These are phyloP conservation scores for Andrena bucephala DNA, from an alignment of 2,888 invertebrate species.

Conservation along the genomic window DNA sequence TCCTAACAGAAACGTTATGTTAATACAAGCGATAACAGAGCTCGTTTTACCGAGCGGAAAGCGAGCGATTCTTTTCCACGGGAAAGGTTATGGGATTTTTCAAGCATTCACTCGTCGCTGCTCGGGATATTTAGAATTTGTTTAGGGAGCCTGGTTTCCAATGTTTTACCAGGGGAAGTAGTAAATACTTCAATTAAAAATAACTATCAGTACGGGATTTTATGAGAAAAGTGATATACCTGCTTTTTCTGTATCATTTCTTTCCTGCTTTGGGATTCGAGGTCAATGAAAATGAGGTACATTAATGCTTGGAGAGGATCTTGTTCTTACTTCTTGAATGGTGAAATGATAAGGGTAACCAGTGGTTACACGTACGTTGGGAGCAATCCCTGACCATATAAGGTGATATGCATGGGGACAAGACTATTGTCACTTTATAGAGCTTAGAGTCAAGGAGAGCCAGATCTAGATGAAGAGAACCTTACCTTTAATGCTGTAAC, in stretches of 20 bases:
- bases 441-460: conserved; percentile 67
- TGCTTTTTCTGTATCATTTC: neutral
- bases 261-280: neutral
- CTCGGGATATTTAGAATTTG: neutral
- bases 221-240: neutral
- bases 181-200: neutral
- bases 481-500: conserved; percentile 13
- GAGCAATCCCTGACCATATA: conserved; percentile 56
- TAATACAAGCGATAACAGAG: neutral
- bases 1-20: conserved; percentile 41
- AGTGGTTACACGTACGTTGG: conserved; percentile 5
- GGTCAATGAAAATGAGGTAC: neutral
- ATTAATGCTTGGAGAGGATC: neutral
- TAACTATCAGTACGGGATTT: neutral
- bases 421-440: conserved; percentile 37
- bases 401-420: conserved; percentile 39
- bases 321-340: conserved; percentile 6
- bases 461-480: conserved; percentile 54
- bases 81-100: neutral
- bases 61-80: neutral
- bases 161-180: neutral
- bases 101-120: neutral
- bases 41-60: neutral
- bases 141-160: neutral
- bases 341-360: neutral